Conservation (phyloP, 2,888 invertebrate genomes). For the Lacanobia oleracea region DNA sequence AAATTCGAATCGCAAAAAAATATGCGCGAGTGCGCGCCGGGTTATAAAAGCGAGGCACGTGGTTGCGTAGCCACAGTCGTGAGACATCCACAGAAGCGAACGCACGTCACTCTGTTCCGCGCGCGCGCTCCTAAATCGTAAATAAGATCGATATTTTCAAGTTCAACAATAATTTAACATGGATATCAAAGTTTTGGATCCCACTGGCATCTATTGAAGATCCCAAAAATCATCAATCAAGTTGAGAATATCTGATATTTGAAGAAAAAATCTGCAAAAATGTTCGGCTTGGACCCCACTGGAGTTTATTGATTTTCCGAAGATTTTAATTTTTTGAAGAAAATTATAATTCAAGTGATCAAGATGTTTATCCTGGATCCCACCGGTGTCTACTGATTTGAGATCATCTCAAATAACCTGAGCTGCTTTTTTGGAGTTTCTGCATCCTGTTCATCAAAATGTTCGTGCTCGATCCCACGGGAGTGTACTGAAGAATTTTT, state of each 20-base stretch:
- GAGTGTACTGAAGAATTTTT: conserved; percentile 82
- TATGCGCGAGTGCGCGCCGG: conserved; percentile 84
- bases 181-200: conserved; percentile 88
- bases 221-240: conserved; percentile 51
- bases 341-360: conserved; percentile 63
- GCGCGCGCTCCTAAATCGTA: conserved; percentile 82
- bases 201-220: conserved; percentile 87
- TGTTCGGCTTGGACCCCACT: conserved; percentile 84
- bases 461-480: conserved; percentile 86
- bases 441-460: conserved; percentile 73
- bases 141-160: conserved; percentile 86
- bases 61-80: conserved; percentile 83
- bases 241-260: conserved; percentile 58
- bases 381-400: conserved; percentile 81
- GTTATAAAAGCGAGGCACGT: conserved; percentile 87
- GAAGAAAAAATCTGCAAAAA: conserved; percentile 69
- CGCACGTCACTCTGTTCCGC: conserved; percentile 78
- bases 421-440: conserved; percentile 43
- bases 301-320: conserved; percentile 81
- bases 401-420: conserved; percentile 46
- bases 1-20: conserved; percentile 89
- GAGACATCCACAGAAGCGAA: conserved; percentile 75
- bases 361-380: conserved; percentile 86
- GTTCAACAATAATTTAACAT: conserved; percentile 79
- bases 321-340: conserved; percentile 53